A percentile compares a stretch with the other conserved stretches of the same genome.
phyloP scores from a whole-genome alignment of 2,888 invertebrate species.

The Eurytoma adleriae region DNA sequence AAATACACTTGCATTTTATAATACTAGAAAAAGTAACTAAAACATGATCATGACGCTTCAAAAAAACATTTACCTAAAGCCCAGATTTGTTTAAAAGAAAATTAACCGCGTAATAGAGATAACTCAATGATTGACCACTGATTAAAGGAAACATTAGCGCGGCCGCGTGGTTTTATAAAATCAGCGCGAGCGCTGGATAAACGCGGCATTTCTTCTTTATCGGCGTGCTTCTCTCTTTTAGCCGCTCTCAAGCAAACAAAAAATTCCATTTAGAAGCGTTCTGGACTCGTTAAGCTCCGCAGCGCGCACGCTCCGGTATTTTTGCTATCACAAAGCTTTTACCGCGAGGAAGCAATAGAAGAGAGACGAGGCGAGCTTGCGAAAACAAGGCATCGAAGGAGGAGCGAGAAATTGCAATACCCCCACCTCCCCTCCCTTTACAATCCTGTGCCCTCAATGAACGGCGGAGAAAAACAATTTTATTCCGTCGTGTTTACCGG shows the following conservation, averaged over 20 bases:
- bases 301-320: neutral
- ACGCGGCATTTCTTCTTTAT: neutral
- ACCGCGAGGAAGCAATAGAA: constrained; percentile 31
- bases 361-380: constrained; percentile 20
- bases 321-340: constrained; percentile 46
- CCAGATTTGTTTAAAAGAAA: no score
- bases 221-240: constrained; percentile 2
- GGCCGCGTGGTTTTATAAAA: neutral
- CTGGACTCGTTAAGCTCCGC: constrained; percentile 44
- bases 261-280: constrained; percentile 46
- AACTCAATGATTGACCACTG: no score
- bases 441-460: neutral
- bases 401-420: constrained; percentile 2
- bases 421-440: neutral
- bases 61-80: no score
- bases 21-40: no score
- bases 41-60: no score
- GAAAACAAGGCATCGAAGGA: constrained; percentile 15
- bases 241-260: constrained; percentile 36
- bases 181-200: neutral
- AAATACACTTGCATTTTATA: no score
- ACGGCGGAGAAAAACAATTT: constrained; percentile 47
- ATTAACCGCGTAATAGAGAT: no score
- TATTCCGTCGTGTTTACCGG: constrained; percentile 19
- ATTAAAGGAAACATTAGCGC: no score